Conservation (phyloP, 2,888 invertebrate genomes). For the Drosophila antonietae region DNA sequence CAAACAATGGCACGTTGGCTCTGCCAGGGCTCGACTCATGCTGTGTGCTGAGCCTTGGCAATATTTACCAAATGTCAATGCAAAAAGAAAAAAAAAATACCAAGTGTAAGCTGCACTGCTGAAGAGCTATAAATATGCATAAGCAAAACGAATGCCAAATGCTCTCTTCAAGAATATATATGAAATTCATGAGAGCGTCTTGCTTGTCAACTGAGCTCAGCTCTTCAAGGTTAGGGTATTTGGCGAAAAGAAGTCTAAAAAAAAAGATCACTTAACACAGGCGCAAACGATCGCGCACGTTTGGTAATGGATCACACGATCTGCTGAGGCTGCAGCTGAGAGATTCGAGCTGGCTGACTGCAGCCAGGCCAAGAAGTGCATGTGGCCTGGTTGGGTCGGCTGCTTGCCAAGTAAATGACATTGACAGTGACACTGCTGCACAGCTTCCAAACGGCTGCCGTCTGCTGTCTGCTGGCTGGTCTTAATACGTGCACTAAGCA, state of each 20-base stretch:
- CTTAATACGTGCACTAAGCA: conserved; percentile 78
- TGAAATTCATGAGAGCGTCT: not conserved
- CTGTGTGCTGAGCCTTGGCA: conserved; percentile 61
- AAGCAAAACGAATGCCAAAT: conserved; percentile 21
- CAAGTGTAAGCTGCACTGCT: conserved; percentile 51
- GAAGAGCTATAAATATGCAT: conserved; percentile 38
- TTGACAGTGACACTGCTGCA: conserved; percentile 81
- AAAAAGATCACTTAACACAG: conserved; percentile 72
- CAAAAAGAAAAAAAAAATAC: conserved; percentile 41
- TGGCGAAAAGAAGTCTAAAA: conserved; percentile 21
- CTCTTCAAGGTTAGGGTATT: conserved; percentile 31
- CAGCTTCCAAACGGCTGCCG: conserved; percentile 36
- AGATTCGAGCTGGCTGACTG: conserved; percentile 34
- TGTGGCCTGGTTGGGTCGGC: conserved; percentile 33
- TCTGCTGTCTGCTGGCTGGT: conserved; percentile 45
- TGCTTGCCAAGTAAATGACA: conserved; percentile 79
- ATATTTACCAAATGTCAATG: conserved; percentile 81
- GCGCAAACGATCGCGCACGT: conserved; percentile 80
- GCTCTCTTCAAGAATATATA: conserved; percentile 1
- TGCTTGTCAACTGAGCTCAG: not conserved
- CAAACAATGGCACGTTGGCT: conserved; percentile 31
- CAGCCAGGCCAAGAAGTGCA: conserved; percentile 31
- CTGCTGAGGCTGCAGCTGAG: conserved; percentile 43
- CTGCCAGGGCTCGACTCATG: conserved; percentile 40
- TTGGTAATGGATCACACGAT: conserved; percentile 81